Percentiles rank a stretch among this genome's conserved stretches.
phyloP scores from a whole-genome alignment of 2,797 vertebrate species.

The Syngnathus acus region DNA sequence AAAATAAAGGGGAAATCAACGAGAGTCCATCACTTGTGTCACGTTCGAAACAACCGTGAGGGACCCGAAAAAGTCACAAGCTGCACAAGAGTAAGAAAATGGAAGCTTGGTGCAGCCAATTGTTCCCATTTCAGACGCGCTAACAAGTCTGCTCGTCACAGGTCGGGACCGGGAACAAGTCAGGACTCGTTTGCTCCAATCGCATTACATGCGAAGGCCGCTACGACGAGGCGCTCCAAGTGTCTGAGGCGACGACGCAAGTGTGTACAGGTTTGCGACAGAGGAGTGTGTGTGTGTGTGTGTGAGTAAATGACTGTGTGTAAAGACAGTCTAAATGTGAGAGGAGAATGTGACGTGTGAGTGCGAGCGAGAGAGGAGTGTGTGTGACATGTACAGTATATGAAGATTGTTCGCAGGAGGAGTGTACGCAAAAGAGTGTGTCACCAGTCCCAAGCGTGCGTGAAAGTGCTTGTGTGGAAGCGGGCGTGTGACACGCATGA shows the following conservation, averaged over 20 bases:
- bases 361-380: background rate
- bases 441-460: background rate
- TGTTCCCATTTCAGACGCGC: background rate
- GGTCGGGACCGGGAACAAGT: background rate
- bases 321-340: too few relatives aligned
- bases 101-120: background rate
- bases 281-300: background rate
- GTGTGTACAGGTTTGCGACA: background rate
- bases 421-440: background rate
- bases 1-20: background rate
- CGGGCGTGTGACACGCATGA: background rate
- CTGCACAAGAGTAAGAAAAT: background rate
- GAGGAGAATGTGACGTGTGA: too few relatives aligned
- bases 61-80: slow-evolving; percentile 7
- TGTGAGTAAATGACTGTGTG: background rate
- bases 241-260: too few relatives aligned
- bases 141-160: background rate
- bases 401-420: background rate
- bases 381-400: background rate
- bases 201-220: background rate
- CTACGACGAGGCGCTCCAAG: background rate
- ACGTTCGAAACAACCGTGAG: background rate
- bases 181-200: background rate
- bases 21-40: background rate
- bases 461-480: background rate